Conservation (phyloP, 2,113 vertebrate species). For the Eurystomus gularis region DNA sequence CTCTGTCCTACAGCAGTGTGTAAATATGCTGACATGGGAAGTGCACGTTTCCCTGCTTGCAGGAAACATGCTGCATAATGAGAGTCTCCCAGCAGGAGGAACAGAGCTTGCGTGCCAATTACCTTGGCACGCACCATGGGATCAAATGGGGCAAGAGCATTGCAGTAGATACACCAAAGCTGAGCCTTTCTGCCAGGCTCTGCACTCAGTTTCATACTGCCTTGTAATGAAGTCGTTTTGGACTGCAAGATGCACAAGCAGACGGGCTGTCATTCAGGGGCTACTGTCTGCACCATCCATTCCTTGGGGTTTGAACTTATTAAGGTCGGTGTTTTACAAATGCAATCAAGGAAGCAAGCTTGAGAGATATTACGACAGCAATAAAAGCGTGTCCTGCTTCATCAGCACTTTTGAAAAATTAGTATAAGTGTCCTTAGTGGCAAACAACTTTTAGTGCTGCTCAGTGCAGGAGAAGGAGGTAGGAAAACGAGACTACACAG, state of each 20-base stretch:
- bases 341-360: not conserved
- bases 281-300: not conserved
- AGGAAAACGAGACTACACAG: not conserved
- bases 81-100: not conserved
- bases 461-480: not conserved
- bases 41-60: not conserved
- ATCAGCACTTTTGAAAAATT: conserved; percentile 59
- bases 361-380: conserved; percentile 12
- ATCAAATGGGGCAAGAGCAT: not conserved
- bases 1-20: not conserved
- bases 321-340: conserved; percentile 11
- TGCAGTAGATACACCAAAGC: not conserved
- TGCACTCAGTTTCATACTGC: not conserved
- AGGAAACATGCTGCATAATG: not conserved
- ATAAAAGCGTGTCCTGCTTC: conserved; percentile 31
- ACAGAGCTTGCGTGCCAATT: not conserved
- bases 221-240: conserved; percentile 28
- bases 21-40: not conserved
- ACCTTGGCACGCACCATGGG: not conserved
- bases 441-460: conserved; percentile 27
- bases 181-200: not conserved
- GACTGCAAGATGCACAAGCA: not conserved
- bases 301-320: not conserved
- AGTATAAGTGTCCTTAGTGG: conserved; percentile 22
- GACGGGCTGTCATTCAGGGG: conserved; percentile 29